Conservation (phyloP, 1,140 invertebrate genomes). For the Meloidogyne chitwoodi region DNA sequence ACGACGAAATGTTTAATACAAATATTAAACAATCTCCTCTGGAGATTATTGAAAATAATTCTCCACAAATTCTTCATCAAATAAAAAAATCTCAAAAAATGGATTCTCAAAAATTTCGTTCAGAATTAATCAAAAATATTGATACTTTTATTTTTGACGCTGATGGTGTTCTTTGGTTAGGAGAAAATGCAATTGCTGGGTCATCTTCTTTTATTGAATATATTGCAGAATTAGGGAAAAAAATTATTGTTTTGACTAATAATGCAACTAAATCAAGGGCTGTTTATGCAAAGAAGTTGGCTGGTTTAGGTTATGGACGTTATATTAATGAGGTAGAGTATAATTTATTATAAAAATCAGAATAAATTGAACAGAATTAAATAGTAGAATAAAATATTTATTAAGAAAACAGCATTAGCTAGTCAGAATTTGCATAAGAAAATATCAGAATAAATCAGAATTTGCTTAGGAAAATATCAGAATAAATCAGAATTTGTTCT, state of each 20-base stretch:
- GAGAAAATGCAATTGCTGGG: slow-evolving; percentile 49
- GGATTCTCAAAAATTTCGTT: slow-evolving; percentile 31
- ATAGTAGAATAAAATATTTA: too few species aligned
- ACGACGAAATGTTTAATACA: not conserved
- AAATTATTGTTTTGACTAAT: slow-evolving; percentile 55
- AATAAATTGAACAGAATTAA: slow-evolving; percentile 3
- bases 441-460: not conserved
- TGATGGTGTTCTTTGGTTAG: slow-evolving; percentile 57
- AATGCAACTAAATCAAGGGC: slow-evolving; percentile 57
- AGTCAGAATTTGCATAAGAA: not conserved
- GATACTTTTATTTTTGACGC: slow-evolving; percentile 60
- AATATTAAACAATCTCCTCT: not conserved
- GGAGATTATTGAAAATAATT: not conserved
- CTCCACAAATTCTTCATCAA: not conserved
- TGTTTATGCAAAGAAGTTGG: slow-evolving; percentile 54
- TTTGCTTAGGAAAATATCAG: not conserved
- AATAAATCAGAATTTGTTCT: not conserved
- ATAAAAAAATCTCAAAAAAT: slow-evolving; percentile 17
- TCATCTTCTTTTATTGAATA: slow-evolving; percentile 50
- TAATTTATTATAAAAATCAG: not conserved
- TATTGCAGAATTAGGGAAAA: slow-evolving; percentile 37
- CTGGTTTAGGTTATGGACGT: slow-evolving; percentile 46
- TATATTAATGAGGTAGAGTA: slow-evolving; percentile 16
- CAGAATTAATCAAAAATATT: slow-evolving; percentile 37
- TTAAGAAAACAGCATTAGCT: too few species aligned